phyloP scores from a whole-genome alignment of 2,888 invertebrate genomes.

The Lutraria lutraria region DNA sequence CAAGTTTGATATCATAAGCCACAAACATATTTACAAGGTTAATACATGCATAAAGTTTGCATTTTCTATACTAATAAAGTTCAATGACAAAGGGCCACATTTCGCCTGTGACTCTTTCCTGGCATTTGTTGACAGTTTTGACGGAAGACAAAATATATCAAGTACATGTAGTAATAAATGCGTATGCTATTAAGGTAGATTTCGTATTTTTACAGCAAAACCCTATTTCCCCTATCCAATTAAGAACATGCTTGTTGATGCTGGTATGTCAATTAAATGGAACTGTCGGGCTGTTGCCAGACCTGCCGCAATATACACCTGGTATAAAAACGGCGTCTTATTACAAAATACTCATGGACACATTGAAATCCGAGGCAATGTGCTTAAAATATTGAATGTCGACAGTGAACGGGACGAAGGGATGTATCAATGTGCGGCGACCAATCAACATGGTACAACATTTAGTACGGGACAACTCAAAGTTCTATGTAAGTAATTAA shows the following conservation, averaged over 20 bases:
- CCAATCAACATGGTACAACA: slow-evolving; percentile 94
- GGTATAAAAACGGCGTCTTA: slow-evolving; percentile 62
- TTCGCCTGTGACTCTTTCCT: no score
- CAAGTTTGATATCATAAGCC: no score
- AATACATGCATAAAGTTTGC: no score
- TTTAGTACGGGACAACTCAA: slow-evolving; percentile 96
- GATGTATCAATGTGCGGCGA: slow-evolving; percentile 97
- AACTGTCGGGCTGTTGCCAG: slow-evolving; percentile 61
- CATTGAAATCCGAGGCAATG: slow-evolving; percentile 66
- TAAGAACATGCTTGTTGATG: slow-evolving; percentile 55
- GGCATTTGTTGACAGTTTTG: no score
- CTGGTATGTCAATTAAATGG: slow-evolving; percentile 49
- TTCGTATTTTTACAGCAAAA: slow-evolving; percentile 51
- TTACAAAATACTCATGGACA: slow-evolving; percentile 39
- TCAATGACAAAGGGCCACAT: no score
- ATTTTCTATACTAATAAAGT: no score
- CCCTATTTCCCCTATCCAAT: slow-evolving; percentile 65
- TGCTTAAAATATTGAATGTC: slow-evolving; percentile 72
- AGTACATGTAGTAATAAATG: no score
- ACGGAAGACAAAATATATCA: no score
- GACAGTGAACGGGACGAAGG: slow-evolving; percentile 91
- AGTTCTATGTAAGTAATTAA: slow-evolving; percentile 91
- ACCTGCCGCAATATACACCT: slow-evolving; percentile 51
- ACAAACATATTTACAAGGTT: no score
- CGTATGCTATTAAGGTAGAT: neutral